Base-by-base conservation (phyloP, 2,113 vertebrate genomes). In the Triplophysa dalaica region DNA sequence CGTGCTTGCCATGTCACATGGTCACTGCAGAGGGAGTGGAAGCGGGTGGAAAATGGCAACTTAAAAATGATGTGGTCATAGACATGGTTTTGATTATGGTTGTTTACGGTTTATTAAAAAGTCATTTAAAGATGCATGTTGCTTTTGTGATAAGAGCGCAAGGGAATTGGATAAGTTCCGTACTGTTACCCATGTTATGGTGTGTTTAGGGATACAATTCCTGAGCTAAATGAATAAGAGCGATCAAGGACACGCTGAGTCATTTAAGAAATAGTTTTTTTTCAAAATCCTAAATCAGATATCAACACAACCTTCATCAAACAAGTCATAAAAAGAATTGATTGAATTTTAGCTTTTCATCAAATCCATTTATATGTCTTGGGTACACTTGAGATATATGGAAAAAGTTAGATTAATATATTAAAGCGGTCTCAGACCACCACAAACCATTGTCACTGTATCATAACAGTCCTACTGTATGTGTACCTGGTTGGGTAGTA, bases 401-500 rank as follows among this genome's bases (percentile, higher is more conserved):
- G 7, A 38, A 38, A 7, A 38, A 38, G 33, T 38, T 33, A 33
- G 4, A 33, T 1, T 38, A 38, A 38, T 38, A 38, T 38, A 1
- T 38, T 38, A 7, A 38, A 38, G 6, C 6, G 33, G 4, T 29
- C 29, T 29, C 29, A 29, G 5, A 38, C 5, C 33, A 38, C 33
- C 33, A 38, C 33, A 38, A 38, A 38, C 33, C 33, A 33, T 33
- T 33, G 33, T 33, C 33, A 33, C 33, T 5, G 4, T 33, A 33
- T 33, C 33, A 33, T 6, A 33, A 33, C 33, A 33, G 4, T 33
- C 33, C 33, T 33, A 33, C 33, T 8, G 33, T 38, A 38, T 38
- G 33, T 60, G 66, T 88, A 60, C 56, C 9, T 66, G 43, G 12
- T 70, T 22, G 6, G 61, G 50, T 62, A 45, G 58, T 50, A 54